These are phyloP conservation scores for Channa maculata DNA, from an alignment of 2,113 vertebrate genomes.

Conservation along the genomic window DNA sequence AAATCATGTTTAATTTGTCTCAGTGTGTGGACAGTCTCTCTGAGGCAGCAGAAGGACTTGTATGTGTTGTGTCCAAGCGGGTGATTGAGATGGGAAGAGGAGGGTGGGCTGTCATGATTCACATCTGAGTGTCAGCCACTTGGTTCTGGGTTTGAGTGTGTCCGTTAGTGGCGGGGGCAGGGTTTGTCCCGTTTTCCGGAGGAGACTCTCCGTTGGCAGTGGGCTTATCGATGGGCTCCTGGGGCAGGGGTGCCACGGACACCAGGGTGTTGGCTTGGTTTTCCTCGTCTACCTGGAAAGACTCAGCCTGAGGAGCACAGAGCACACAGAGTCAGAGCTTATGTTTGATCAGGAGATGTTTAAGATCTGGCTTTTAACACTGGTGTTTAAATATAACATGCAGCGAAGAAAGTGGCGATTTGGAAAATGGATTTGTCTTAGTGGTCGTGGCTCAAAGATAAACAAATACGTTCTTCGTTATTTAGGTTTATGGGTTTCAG, in stretches of 20 bases:
- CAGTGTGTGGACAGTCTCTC: conserved; percentile 54
- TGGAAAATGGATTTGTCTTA: conserved; percentile 24
- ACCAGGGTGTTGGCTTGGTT: conserved; percentile 89
- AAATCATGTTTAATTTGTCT: conserved; percentile 45
- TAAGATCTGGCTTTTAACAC: neutral
- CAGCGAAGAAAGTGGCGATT: conserved; percentile 17
- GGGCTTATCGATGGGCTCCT: conserved; percentile 87
- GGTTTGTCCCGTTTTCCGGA: conserved; percentile 87
- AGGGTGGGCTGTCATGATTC: conserved; percentile 44
- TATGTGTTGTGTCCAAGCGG: conserved; percentile 35
- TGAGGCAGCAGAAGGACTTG: conserved; percentile 40
- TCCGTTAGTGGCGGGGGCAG: conserved; percentile 83
- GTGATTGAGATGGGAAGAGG: conserved; percentile 11
- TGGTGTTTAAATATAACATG: conserved; percentile 27
- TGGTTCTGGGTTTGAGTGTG: conserved; percentile 82
- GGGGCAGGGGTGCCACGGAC: conserved; percentile 80
- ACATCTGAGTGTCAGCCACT: conserved; percentile 91
- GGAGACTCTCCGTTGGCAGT: conserved; percentile 84
- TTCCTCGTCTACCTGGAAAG: conserved; percentile 87
- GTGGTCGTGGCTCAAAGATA: conserved; percentile 21
- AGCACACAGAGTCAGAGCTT: conserved; percentile 4
- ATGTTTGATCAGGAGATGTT: neutral
- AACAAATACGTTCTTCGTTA: conserved; percentile 41
- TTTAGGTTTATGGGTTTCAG: conserved; percentile 49
- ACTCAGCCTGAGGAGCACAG: conserved; percentile 81